Conservation (phyloP, 2,113 vertebrate genomes). For the Oxygymnocypris stewartii region DNA sequence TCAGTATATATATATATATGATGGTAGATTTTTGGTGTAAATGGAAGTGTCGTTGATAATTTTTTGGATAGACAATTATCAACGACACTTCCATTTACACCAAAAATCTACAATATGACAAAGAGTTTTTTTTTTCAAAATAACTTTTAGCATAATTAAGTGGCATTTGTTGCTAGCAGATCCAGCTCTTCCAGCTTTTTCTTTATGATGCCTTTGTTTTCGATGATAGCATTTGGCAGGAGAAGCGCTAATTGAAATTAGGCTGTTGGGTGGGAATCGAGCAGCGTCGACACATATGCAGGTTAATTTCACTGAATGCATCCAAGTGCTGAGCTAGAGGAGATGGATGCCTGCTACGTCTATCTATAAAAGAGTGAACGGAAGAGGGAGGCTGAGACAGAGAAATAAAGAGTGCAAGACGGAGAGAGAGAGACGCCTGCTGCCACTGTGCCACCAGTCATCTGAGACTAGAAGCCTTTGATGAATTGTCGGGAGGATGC, state of each 20-base stretch:
- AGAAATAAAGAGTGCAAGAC: not conserved
- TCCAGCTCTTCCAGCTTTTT: not conserved
- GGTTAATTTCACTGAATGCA: conserved; percentile 49
- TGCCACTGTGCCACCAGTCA: conserved; percentile 37
- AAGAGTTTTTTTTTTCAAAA: not conserved
- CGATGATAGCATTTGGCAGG: conserved; percentile 17
- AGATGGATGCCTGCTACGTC: not conserved
- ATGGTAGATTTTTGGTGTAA: too few species aligned
- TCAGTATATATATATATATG: too few species aligned
- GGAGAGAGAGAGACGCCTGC: conserved; percentile 12
- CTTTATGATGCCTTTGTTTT: conserved; percentile 25
- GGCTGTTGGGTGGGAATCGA: conserved; percentile 47
- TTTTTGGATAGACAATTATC: too few species aligned
- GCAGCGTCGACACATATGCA: conserved; percentile 44
- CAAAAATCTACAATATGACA: too few species aligned
- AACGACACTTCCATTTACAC: too few species aligned
- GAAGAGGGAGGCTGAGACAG: conserved; percentile 14
- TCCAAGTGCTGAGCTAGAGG: conserved; percentile 33
- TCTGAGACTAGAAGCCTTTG: conserved; percentile 46
- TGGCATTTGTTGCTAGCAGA: not conserved
- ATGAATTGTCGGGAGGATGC: conserved; percentile 38
- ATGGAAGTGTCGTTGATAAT: too few species aligned
- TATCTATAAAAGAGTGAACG: conserved; percentile 23
- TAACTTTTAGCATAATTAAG: not conserved
- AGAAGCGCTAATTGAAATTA: conserved; percentile 38